Evolutionary conservation across 2,888 invertebrate species (phyloP).

Genomic region (Drosophila mimica): DNA sequence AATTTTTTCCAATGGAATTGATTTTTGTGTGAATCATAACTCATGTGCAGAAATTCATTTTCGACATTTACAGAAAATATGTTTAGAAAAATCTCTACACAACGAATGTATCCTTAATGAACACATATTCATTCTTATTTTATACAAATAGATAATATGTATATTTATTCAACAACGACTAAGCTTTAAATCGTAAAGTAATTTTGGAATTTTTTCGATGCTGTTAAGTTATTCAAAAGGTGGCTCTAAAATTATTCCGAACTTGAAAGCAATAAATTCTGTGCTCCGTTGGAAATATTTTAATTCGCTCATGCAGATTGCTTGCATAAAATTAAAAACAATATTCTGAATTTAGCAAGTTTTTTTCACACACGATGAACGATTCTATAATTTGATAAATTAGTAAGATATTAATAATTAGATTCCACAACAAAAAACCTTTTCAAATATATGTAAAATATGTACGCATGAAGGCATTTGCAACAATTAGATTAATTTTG

Average conservation of each 20-base stretch:
- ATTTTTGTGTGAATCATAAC: slow-evolving; percentile 20
- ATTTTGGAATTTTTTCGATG: background rate
- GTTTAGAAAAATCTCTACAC: background rate
- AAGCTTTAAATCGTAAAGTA: background rate
- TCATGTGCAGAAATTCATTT: slow-evolving; percentile 7
- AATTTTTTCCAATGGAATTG: background rate
- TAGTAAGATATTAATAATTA: background rate
- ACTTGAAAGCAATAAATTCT: background rate
- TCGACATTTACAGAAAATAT: background rate
- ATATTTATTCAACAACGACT: background rate
- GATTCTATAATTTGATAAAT: background rate
- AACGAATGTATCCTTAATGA: background rate
- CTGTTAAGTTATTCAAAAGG: background rate
- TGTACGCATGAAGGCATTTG: background rate
- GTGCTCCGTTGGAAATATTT: background rate
- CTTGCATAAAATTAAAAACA: background rate
- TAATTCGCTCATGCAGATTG: background rate
- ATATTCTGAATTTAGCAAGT: background rate
- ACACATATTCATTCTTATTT: background rate
- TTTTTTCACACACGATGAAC: background rate
- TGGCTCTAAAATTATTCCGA: background rate
- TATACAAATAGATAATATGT: background rate
- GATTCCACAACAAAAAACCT: background rate
- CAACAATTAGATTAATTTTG: background rate
- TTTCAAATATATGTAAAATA: background rate